Conservation (phyloP, 2,888 invertebrate species). For the Perizoma affinitatum region DNA sequence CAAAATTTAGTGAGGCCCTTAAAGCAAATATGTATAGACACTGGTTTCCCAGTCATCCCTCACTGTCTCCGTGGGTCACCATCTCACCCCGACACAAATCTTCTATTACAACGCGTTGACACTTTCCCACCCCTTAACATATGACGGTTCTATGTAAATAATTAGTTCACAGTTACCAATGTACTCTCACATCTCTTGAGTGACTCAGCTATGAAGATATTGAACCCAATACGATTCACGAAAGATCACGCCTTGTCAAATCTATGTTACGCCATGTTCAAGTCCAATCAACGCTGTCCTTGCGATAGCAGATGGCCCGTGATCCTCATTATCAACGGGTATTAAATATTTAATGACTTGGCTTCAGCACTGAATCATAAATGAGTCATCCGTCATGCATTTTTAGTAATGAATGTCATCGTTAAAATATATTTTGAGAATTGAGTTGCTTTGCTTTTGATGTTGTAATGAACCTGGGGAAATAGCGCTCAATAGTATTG, state of each 20-base stretch:
- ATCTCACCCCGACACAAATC: constrained; percentile 30
- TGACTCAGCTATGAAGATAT: background rate
- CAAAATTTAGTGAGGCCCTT: background rate
- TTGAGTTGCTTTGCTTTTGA: background rate
- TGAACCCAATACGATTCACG: no score
- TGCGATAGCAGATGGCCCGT: constrained; percentile 7
- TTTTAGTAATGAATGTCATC: background rate
- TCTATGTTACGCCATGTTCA: no score
- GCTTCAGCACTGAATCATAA: constrained; percentile 16
- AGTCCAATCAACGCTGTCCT: constrained; percentile 2
- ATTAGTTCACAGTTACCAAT: constrained; percentile 5
- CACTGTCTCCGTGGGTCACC: constrained; percentile 31
- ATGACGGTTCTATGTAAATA: constrained; percentile 18
- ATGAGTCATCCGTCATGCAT: constrained; percentile 6
- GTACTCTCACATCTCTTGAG: constrained; percentile 2
- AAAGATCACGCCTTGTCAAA: no score
- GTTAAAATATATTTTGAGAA: background rate
- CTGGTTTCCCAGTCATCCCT: constrained; percentile 26
- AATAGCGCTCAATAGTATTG: no score
- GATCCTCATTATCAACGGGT: constrained; percentile 29
- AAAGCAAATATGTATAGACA: constrained; percentile 4
- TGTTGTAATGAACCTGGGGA: background rate
- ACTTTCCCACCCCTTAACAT: constrained; percentile 26
- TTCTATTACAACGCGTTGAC: constrained; percentile 31
- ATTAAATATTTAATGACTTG: constrained; percentile 19